Conservation (phyloP, 2,888 invertebrate species). For the Busseola fusca region DNA sequence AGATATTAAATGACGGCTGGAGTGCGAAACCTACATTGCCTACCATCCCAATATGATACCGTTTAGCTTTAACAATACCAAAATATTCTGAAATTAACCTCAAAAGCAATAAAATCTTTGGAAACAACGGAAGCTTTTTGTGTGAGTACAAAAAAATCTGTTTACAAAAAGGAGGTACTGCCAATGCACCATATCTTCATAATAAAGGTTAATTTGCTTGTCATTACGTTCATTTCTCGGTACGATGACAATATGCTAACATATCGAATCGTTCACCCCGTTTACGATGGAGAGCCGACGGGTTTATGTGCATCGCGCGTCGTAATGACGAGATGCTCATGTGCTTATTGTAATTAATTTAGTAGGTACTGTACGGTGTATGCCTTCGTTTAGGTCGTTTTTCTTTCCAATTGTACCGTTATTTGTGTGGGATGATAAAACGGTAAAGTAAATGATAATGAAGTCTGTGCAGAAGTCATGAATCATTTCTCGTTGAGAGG, state of each 20-base stretch:
- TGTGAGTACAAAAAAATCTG: slow-evolving; percentile 44
- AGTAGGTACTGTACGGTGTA: slow-evolving; percentile 64
- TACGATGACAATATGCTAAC: slow-evolving; percentile 76
- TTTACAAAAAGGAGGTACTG: slow-evolving; percentile 19
- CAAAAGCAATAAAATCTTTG: neutral
- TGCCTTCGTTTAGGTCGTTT: slow-evolving; percentile 24
- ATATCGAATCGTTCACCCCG: slow-evolving; percentile 82
- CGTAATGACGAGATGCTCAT: slow-evolving; percentile 69
- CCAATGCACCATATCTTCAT: slow-evolving; percentile 58
- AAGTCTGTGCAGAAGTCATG: neutral
- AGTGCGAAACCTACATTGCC: neutral
- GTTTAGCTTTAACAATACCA: neutral
- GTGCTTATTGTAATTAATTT: slow-evolving; percentile 75
- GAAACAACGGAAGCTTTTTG: neutral
- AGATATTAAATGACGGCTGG: neutral
- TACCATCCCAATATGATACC: neutral
- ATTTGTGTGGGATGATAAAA: slow-evolving; percentile 23
- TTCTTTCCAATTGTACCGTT: slow-evolving; percentile 38
- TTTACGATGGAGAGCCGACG: slow-evolving; percentile 75
- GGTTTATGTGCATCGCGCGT: slow-evolving; percentile 72
- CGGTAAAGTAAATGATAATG: slow-evolving; percentile 7
- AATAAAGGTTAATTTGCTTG: slow-evolving; percentile 81
- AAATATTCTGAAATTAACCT: neutral
- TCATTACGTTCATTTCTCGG: slow-evolving; percentile 75
- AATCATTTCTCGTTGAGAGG: neutral